Evolutionary conservation across 1,140 invertebrate species (phyloP), one percentile per base, ranked within the genome.

Genomic region (Ridgeia piscesae): DNA sequence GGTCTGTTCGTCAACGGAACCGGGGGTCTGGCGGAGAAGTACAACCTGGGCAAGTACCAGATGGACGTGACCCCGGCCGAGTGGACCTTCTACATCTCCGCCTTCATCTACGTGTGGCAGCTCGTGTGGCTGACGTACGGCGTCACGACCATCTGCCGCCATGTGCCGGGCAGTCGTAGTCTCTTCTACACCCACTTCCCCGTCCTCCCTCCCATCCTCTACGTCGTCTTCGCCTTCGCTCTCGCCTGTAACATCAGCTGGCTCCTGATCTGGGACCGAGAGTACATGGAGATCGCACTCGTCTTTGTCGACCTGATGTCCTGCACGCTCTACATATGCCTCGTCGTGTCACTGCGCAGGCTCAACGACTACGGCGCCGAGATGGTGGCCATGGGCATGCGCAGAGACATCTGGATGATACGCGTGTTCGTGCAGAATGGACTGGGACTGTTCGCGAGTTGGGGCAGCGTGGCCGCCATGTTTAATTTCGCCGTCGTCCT

Each of bases 361-460:
- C 90, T 92, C n/a, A 42, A 92, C 21, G 89, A 92, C 89, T 92
- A 50, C 91, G 92, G 92, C 89, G 33, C 50, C 50, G 50, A 88
- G 50, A 77, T 92, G 50, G 33, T 48, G 14, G n/a, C 34, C 0
- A n/a, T 11, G 17, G 42, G 34, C 33, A 42, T 92, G 34, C 34
- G 14, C 33, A 48, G 91, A 31, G 92, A 93, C 17, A 92, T 93
- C 88, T 95, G 94, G 94, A 91, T 95, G 31, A 94, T 95, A 27
- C 91, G 94, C 34, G 91, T 95, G 31, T 92, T 95, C 33, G 93
- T 95, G 31, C 94, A 95, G 91, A 96, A 96, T 93, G 95, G 95
- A 27, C 92, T 96, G 31, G 94, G 94, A 11, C 93, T 95, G 88
- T 95, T 95, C 93, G 95, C 95, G 0, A 94, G 94, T 8, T 95